Conservation (phyloP, 2,888 invertebrate genomes). For the Heteromurus nitidus region DNA sequence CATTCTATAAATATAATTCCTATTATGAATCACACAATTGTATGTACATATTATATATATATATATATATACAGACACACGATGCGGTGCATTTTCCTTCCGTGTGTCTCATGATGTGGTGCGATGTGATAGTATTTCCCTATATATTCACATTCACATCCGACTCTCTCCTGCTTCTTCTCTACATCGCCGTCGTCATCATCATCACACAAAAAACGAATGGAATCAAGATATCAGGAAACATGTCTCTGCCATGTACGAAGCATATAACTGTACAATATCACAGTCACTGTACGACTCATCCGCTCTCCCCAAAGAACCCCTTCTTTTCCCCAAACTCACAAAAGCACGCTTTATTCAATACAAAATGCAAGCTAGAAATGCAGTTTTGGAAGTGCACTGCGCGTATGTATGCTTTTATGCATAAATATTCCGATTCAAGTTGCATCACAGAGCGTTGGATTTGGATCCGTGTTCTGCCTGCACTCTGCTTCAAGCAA, state of each 20-base stretch:
- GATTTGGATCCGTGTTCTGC: background rate
- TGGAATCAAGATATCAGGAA: constrained; percentile 63
- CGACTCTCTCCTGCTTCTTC: constrained; percentile 20
- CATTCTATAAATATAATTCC: constrained; percentile 24
- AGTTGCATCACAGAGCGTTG: too few species aligned
- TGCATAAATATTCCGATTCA: too few species aligned
- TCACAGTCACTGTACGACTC: too few species aligned
- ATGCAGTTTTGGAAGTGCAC: background rate
- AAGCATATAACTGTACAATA: background rate
- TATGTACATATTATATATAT: background rate
- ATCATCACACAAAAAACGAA: background rate
- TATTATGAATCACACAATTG: constrained; percentile 57
- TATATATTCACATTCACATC: constrained; percentile 1
- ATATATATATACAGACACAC: background rate
- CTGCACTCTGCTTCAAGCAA: background rate
- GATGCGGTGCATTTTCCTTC: background rate
- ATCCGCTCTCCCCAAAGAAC: too few species aligned
- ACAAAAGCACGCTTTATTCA: too few species aligned
- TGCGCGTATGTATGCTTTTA: too few species aligned
- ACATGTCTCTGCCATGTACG: constrained; percentile 41
- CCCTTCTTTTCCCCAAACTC: background rate
- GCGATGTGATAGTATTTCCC: constrained; percentile 30
- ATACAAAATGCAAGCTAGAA: background rate
- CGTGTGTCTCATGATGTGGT: constrained; percentile 14
- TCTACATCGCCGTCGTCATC: constrained; percentile 33